Base-by-base conservation (phyloP, 2,113 vertebrate genomes). In the Phaethon lepturus region DNA sequence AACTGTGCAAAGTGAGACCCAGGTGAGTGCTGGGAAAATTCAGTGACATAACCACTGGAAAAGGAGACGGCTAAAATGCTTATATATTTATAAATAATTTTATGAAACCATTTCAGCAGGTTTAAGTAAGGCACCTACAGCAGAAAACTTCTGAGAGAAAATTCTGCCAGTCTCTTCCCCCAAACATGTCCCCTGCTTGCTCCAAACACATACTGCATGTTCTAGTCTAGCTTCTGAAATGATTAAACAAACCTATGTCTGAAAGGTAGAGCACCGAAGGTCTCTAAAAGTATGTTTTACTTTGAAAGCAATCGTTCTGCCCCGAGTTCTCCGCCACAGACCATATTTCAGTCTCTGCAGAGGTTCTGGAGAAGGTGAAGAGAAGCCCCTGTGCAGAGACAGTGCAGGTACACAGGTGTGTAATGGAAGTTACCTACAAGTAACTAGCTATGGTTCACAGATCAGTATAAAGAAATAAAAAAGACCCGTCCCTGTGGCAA, bases 91-190 rank as follows among this genome's bases (percentile, higher is more conserved):
- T 13, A 72, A 87, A 71, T 28, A n/a, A 47, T 67, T 82, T 75
- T 50, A 75, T 88, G 13, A 96, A 94, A 63, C 15, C 29, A 72
- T 60, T 90, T 81, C 78, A 72, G 25, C 49, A 82, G 28, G 25
- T 82, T 13, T 49, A 82, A 93, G 59, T 38, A 74, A 45, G 20
- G 17, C 29, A 88, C 5, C 26, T 19, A 55, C 2, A 74, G 47
- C 23, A 58, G 47, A 85, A 81, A 87, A 45, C 6, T 42, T 86
- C 18, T 17, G 14, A 22, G 23, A 75, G 69, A 47, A 44, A 89
- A 52, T 74, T 69, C 52, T 56, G 33, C 7, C 23, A 18, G 18
- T 71, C 47, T 87, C 56, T 53, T 91, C 20, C 12, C 38, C 10
- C 13, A 25, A 16, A 38, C 1, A 1, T 50, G 52, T 74, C 33